Conservation (phyloP, 2,113 vertebrate species). For the Tragulus kanchil region DNA sequence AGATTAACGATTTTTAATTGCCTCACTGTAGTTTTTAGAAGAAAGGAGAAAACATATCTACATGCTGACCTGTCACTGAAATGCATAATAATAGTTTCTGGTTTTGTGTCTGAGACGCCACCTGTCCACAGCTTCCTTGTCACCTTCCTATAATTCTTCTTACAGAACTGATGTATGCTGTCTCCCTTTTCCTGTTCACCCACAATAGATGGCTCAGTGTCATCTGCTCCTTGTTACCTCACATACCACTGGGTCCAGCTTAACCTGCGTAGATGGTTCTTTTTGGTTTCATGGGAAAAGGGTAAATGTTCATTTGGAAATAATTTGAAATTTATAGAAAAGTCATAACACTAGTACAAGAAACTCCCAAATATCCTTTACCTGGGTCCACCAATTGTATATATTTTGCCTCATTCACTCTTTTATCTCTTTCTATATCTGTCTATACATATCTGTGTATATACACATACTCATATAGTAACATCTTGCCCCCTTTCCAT, state of each 20-base stretch:
- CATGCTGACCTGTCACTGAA: neutral
- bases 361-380: neutral
- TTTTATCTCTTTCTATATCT: neutral
- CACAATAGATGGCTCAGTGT: neutral
- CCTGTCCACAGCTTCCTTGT: neutral
- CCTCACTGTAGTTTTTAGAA: conserved; percentile 3
- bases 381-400: neutral
- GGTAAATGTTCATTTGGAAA: neutral
- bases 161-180: neutral
- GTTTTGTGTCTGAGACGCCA: neutral
- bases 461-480: neutral
- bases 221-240: neutral
- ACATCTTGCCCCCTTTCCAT: neutral
- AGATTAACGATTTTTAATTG: neutral
- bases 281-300: neutral
- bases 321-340: conserved; percentile 51
- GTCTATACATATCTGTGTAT: neutral
- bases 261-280: neutral
- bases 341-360: neutral
- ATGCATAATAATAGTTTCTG: neutral
- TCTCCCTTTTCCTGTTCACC: neutral
- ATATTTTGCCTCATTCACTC: conserved; percentile 30
- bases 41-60: neutral
- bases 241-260: neutral
- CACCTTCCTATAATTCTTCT: neutral